These are phyloP conservation scores for Ochropleura leucogaster DNA, from an alignment of 2,888 invertebrate species.

Conservation along the genomic window DNA sequence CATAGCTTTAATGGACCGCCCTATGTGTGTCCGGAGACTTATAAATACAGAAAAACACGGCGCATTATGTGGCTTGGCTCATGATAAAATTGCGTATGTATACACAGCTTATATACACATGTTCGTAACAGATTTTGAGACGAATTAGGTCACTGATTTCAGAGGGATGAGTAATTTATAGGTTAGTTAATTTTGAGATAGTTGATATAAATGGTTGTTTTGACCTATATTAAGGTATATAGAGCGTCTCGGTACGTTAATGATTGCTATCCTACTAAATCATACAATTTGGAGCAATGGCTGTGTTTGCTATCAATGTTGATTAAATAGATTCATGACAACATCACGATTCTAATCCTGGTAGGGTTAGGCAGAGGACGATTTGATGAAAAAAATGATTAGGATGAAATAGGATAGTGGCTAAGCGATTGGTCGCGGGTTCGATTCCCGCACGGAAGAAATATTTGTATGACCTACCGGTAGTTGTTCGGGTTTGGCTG, in stretches of 20 bases:
- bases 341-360: background rate
- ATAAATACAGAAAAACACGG: slow-evolving; percentile 54
- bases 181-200: slow-evolving; percentile 38
- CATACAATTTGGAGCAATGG: background rate
- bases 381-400: background rate
- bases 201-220: slow-evolving; percentile 37
- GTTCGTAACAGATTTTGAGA: slow-evolving; percentile 45
- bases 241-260: background rate
- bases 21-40: slow-evolving; percentile 64
- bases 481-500: too few relatives aligned
- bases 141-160: slow-evolving; percentile 48
- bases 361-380: background rate
- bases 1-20: slow-evolving; percentile 63
- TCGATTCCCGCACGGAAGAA: too few relatives aligned
- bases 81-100: slow-evolving; percentile 45
- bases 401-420: background rate
- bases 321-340: background rate
- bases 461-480: too few relatives aligned
- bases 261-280: slow-evolving; percentile 28
- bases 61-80: slow-evolving; percentile 47
- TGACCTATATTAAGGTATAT: slow-evolving; percentile 23
- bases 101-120: slow-evolving; percentile 15
- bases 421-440: too few relatives aligned
- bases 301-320: background rate
- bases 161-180: slow-evolving; percentile 43